Evolutionary conservation across 2,113 vertebrate genomes (phyloP).

Genomic region (Chaetodon trifascialis): DNA sequence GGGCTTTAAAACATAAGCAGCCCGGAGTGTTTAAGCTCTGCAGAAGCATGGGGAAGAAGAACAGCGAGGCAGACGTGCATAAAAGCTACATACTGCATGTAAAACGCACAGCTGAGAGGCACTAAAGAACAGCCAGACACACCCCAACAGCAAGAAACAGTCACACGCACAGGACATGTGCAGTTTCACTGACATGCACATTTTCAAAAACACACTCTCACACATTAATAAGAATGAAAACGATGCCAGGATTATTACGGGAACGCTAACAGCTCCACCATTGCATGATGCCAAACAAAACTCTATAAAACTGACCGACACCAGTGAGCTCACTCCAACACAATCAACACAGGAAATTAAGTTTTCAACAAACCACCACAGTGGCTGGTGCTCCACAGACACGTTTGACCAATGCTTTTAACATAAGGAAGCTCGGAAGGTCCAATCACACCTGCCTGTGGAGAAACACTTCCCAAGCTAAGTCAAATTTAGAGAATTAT

Average conservation of each 20-base stretch:
- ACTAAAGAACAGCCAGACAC: constrained; percentile 3
- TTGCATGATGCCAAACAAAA: constrained; percentile 47
- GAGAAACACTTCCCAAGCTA: neutral
- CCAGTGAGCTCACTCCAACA: constrained; percentile 46
- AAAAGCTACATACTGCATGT: neutral
- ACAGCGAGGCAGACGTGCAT: neutral
- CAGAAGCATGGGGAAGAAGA: neutral
- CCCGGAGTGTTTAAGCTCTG: neutral
- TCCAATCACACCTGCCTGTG: neutral
- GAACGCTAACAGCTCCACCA: constrained; percentile 44
- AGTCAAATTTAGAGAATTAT: neutral
- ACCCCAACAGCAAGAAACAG: constrained; percentile 28
- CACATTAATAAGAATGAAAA: constrained; percentile 4
- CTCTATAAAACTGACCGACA: constrained; percentile 37
- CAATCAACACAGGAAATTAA: constrained; percentile 48
- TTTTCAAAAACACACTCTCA: constrained; percentile 7
- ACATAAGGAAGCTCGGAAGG: neutral
- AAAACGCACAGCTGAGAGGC: neutral
- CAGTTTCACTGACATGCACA: neutral
- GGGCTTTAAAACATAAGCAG: constrained; percentile 25
- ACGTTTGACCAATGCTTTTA: neutral
- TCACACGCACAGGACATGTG: constrained; percentile 4
- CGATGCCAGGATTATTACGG: constrained; percentile 42
- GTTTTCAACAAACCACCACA: constrained; percentile 24
- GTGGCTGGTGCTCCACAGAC: neutral